Evolutionary conservation across 2,888 invertebrate genomes (phyloP).

Genomic region (Timandra comae): DNA sequence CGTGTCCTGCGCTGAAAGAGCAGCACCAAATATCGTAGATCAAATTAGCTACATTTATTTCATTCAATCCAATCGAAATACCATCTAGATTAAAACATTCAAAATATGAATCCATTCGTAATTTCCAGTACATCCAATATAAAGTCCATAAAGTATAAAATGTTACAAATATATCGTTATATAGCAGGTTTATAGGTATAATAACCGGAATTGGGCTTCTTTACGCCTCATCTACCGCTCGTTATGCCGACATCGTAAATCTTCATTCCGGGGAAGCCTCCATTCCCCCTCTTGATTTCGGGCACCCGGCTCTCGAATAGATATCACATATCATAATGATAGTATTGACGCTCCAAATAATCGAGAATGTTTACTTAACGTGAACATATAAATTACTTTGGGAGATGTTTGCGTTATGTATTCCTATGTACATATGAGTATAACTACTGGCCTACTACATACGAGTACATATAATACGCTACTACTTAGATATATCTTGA

Average conservation of each 20-base stretch:
- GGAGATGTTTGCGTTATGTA: no score
- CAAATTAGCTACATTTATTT: no score
- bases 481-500: no score
- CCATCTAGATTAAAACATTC: no score
- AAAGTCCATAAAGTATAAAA: slow-evolving; percentile 32
- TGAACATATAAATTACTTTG: not conserved
- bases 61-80: no score
- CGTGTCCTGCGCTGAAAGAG: no score
- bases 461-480: no score
- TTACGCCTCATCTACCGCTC: slow-evolving; percentile 76
- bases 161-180: slow-evolving; percentile 34
- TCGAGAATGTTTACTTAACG: slow-evolving; percentile 5
- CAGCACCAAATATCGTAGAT: no score
- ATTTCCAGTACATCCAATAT: slow-evolving; percentile 19
- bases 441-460: no score
- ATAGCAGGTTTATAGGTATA: slow-evolving; percentile 52
- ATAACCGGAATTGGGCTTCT: slow-evolving; percentile 72
- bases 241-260: slow-evolving; percentile 74
- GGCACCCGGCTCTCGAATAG: slow-evolving; percentile 49
- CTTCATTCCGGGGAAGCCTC: slow-evolving; percentile 56
- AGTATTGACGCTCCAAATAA: slow-evolving; percentile 38
- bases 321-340: slow-evolving; percentile 54
- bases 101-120: no score
- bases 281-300: slow-evolving; percentile 43
- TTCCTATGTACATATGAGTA: no score